Base-by-base conservation (phyloP, 2,797 vertebrate species). In the Paratrypauchen microcephalus region DNA sequence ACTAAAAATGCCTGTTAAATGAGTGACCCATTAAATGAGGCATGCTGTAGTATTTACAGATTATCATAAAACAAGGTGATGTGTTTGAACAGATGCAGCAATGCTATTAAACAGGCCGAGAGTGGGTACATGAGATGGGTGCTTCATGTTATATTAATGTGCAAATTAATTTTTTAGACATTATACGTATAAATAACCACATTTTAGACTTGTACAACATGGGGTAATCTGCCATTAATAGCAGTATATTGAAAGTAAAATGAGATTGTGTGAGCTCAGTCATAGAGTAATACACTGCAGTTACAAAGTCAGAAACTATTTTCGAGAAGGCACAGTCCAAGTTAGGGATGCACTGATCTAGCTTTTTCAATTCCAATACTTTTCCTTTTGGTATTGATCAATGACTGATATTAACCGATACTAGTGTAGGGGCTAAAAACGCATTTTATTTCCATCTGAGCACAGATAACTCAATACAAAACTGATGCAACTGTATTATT, bases 11-110 rank as follows among this genome's bases (percentile, higher is more conserved):
- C 24, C 41, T 13, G 62, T 54, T 68, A 58, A 63, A 73, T 70
- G 59, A 65, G 60, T 55, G 62, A 64, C 62, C 62, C 62, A 64
- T 64, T 64, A 26, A 64, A 64, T 64, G 26, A 69, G 68, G 16
- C 24, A 9, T 24, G 18, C 21, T 45, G 30, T 36, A 67, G 41
- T 69, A 41, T 74, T 60, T 61, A 71, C 62, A 36, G 52, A 57
- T 47, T 28, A 26, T 66, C 56, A 50, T 69, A 69, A 69, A 68
- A 55, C 24, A 48, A 71, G 24, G 62, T 36, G 28, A 39, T 60
- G 62, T 36, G 16, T 61, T 26, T 60, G 45, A 64, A 15, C 65
- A 66, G 57, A 66, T 66, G 64, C 62, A 48, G 55, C 41, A 58
- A 41, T 19, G 41, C 62, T 47, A 54, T 70, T 60, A 64, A 64